These are phyloP conservation scores for Myrmecophaga tridactyla DNA, from an alignment of 2,113 vertebrate species.

Conservation along the genomic window DNA sequence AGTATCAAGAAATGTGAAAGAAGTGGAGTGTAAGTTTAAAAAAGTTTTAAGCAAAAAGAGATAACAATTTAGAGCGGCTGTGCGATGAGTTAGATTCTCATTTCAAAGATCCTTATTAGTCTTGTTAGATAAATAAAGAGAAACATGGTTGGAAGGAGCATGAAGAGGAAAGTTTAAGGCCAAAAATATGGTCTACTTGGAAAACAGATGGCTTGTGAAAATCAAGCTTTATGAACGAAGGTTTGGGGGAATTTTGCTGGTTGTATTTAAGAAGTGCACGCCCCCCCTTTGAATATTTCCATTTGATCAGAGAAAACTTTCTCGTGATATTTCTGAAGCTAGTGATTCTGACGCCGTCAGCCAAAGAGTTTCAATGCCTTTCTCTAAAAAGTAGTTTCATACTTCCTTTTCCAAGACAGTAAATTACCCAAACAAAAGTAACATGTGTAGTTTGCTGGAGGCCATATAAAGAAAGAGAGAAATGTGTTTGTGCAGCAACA, in stretches of 20 bases:
- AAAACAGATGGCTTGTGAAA: constrained; percentile 68
- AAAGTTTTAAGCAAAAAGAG: background rate
- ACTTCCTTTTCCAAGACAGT: constrained; percentile 76
- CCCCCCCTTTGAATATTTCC: constrained; percentile 53
- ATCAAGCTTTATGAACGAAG: constrained; percentile 45
- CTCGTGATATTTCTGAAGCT: constrained; percentile 67
- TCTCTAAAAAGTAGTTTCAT: constrained; percentile 75
- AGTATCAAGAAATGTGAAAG: background rate
- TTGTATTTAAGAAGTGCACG: constrained; percentile 43
- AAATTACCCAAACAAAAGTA: constrained; percentile 78
- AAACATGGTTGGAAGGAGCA: background rate
- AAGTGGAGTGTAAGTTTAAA: background rate
- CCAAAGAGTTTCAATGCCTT: constrained; percentile 64
- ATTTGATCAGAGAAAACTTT: constrained; percentile 71
- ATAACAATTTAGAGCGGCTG: background rate
- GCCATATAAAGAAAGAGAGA: constrained; percentile 74
- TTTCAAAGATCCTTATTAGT: constrained; percentile 44
- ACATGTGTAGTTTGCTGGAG: constrained; percentile 78
- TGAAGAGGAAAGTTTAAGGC: background rate
- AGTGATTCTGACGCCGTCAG: constrained; percentile 58
- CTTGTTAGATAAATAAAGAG: constrained; percentile 32
- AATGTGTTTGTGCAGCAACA: constrained; percentile 76
- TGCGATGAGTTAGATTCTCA: background rate
- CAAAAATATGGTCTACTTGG: constrained; percentile 42
- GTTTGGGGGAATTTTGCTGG: constrained; percentile 56